Base-by-base conservation (phyloP, 2,888 invertebrate genomes). In the Oscheius myriophilus region DNA sequence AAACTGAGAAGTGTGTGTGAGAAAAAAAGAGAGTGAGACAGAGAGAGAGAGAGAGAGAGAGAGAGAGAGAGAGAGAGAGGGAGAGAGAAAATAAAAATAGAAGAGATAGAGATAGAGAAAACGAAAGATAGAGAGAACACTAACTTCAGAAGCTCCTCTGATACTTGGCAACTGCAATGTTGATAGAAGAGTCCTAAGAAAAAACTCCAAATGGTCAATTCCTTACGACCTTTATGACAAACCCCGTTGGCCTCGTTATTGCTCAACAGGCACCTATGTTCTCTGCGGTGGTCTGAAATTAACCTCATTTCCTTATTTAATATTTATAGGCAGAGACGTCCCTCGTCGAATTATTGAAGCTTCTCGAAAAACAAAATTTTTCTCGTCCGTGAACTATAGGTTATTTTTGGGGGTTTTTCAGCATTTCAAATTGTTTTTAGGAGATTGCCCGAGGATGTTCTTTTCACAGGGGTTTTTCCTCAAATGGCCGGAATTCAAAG, bases 401-500 rank as follows among this genome's bases (percentile, higher is more conserved):
- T 75, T 18, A 45, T 51, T 42, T 46, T 45, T 45, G 41, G 14
- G 26, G 41, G 14, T 11, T 23, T 18, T 45, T 53, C 53, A 12
- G 25, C 11, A 1, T 21, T 2, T 3, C 33, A 14, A 11, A 62
- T 16, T 3, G 33, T 7, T 14, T 70, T 57, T 66, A 70, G 75
- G 64, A 69, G 70, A 42, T 67, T 77, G 3, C 72, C 78, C 0
- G 78, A 79, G 71, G 79, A 79, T 58, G 77, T 77, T 42, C 59
- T 79, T 1, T 69, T 77, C 66, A 79, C 72, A 1, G 79, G 79
- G 18, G 72, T 79, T 33, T 69, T 78, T 0, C 73, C 78, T 12
- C 73, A 76, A 42, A 59, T 46, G 0, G 72, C 74, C 3, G 72
- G 70, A 3, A 66, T 75, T 43, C 33, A 61, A 42, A 61, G 77